Conservation (phyloP, 2,797 vertebrate genomes). For the Sebastes matsubarae region DNA sequence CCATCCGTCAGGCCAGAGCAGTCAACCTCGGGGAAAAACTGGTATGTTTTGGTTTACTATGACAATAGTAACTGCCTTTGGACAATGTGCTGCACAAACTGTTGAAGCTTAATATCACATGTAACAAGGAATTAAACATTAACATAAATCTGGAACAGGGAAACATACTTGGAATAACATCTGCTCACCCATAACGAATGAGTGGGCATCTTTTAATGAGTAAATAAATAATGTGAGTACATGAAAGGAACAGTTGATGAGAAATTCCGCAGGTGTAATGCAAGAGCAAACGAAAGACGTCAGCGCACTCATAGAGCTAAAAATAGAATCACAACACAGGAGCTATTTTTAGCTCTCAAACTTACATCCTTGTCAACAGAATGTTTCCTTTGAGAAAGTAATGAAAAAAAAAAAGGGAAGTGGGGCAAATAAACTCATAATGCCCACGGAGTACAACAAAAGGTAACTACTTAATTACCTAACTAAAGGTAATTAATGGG, state of each 20-base stretch:
- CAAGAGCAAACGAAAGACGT: constrained; percentile 25
- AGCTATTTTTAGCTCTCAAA: constrained; percentile 60
- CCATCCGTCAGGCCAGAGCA: no score
- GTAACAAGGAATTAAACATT: not conserved
- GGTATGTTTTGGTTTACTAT: not conserved
- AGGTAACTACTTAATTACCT: no score
- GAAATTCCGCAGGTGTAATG: constrained; percentile 39
- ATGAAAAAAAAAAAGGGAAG: not conserved
- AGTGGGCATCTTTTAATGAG: not conserved
- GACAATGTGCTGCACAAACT: not conserved
- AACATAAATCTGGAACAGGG: not conserved
- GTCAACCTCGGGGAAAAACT: not conserved
- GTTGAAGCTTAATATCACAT: not conserved
- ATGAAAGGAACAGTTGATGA: not conserved
- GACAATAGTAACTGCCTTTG: not conserved
- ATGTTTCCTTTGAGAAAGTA: constrained; percentile 4
- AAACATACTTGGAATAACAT: not conserved
- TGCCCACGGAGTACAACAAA: not conserved
- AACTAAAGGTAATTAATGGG: no score
- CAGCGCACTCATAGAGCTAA: constrained; percentile 21
- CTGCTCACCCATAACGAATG: not conserved
- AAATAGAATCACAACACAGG: constrained; percentile 50
- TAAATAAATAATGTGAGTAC: not conserved
- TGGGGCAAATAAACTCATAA: not conserved
- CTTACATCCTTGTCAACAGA: not conserved